Base-by-base conservation (phyloP, 1,140 invertebrate genomes). In the Nautilus pompilius region DNA sequence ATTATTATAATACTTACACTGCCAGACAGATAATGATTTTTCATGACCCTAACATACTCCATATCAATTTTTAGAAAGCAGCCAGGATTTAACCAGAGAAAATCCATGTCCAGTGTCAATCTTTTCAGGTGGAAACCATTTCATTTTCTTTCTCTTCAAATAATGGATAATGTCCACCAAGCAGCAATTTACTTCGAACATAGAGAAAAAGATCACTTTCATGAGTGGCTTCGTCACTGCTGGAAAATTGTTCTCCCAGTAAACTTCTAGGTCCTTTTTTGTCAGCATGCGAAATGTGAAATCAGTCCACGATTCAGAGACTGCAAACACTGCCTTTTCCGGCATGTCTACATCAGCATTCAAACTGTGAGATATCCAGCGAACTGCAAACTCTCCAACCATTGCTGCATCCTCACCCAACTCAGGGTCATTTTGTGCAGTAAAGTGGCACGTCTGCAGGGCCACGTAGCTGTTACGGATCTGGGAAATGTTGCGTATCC, bases 81-180 rank as follows among this genome's bases (percentile, higher is more conserved):
- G n/a, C 64, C 68, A 78, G 45, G 74, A 72, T 15, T 67, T 65
- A 17, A 82, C 62, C 24, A 82, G 68, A 62, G 77, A 80, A 61
- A 82, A 80, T 8, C 81, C 80, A 71, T 82, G 81, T 3, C 79
- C 80, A 22, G 80, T 82, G 58, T 82, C 78, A n/a, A 75, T 53
- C 49, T 78, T 71, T 41, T 72, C 68, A 22, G 80, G 80, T 17
- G 79, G 78, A 13, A 80, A 62, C 72, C 75, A 78, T n/a, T 57
- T 63, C 76, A 80, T 78, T 54, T 73, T 67, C 65, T 78, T 68
- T n/a, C 78, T 65, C n/a, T 73, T 68, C 28, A 80, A 36, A 70
- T 77, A 82, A 4, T 66, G 60, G 6, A 70, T 28, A 1, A 79
- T n/a, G 63, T 74, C 72, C 8, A 71, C 67, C 57, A 72, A 77